phyloP scores from a whole-genome alignment of 1,140 invertebrate species.

The Potamilus streckersoni region DNA sequence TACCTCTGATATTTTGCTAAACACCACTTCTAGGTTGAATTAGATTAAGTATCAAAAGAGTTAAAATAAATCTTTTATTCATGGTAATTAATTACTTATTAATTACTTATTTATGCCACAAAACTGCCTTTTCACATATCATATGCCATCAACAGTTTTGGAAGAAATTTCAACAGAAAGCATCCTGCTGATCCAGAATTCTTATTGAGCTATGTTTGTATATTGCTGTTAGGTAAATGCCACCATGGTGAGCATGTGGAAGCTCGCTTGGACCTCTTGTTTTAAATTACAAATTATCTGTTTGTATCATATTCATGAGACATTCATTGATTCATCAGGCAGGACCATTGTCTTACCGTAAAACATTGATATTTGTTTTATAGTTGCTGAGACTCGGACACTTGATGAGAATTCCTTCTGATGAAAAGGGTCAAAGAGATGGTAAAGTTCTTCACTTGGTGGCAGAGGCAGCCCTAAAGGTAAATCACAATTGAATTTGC shows the following conservation, averaged over 20 bases:
- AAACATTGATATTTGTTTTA: constrained; percentile 1
- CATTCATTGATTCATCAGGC: background rate
- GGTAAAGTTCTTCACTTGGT: constrained; percentile 74
- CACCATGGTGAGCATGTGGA: too few relatives aligned
- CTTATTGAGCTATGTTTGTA: background rate
- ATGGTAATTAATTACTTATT: too few relatives aligned
- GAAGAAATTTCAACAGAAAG: background rate
- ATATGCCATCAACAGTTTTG: too few relatives aligned
- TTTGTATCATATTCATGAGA: background rate
- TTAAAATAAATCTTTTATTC: too few relatives aligned
- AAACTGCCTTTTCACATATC: too few relatives aligned
- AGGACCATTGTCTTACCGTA: background rate
- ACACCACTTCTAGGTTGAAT: too few relatives aligned
- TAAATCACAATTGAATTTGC: constrained; percentile 59
- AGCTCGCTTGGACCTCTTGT: too few relatives aligned
- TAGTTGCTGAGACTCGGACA: constrained; percentile 73
- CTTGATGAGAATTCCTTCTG: constrained; percentile 71
- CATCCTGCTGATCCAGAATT: too few relatives aligned
- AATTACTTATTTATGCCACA: too few relatives aligned
- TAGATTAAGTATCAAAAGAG: too few relatives aligned
- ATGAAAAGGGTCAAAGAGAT: constrained; percentile 68
- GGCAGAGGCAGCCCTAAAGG: constrained; percentile 72
- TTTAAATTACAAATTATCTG: background rate
- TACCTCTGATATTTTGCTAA: too few relatives aligned
- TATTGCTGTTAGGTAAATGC: too few relatives aligned